These are phyloP conservation scores for Drosophila crucigera DNA, from an alignment of 2,888 invertebrate species.

Conservation along the genomic window DNA sequence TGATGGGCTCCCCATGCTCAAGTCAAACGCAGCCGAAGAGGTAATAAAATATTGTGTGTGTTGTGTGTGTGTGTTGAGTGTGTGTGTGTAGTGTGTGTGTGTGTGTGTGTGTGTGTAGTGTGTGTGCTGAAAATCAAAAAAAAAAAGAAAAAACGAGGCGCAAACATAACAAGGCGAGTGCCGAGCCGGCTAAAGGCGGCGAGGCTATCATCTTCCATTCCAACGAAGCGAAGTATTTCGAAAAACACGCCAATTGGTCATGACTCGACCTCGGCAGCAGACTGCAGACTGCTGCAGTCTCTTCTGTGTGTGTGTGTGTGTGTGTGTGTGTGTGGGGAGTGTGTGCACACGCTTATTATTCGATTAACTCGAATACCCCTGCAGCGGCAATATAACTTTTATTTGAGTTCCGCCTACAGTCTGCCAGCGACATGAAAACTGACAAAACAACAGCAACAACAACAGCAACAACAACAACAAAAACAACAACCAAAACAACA, in stretches of 20 bases:
- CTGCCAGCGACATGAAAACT: slow-evolving; percentile 35
- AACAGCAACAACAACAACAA: not conserved
- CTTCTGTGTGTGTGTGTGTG: slow-evolving; percentile 1
- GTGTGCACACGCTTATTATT: slow-evolving; percentile 68
- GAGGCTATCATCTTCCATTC: slow-evolving; percentile 74
- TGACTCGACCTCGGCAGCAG: slow-evolving; percentile 67
- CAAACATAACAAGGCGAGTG: slow-evolving; percentile 58
- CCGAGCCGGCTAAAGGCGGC: slow-evolving; percentile 25
- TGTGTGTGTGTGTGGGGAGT: slow-evolving; percentile 27
- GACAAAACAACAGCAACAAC: slow-evolving; percentile 23
- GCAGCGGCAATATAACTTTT: slow-evolving; percentile 81
- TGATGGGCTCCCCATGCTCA: slow-evolving; percentile 50
- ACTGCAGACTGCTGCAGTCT: not conserved
- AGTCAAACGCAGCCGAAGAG: slow-evolving; percentile 18
- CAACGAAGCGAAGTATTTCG: slow-evolving; percentile 65
- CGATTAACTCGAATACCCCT: slow-evolving; percentile 79
- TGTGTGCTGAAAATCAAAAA: slow-evolving; percentile 37
- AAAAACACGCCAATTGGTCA: slow-evolving; percentile 80
- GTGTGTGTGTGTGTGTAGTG: slow-evolving; percentile 13
- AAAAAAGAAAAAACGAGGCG: slow-evolving; percentile 38
- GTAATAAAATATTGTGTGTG: slow-evolving; percentile 52
- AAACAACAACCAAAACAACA: not conserved
- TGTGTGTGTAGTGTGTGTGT: not conserved
- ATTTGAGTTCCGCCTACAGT: slow-evolving; percentile 75
- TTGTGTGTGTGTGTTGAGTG: slow-evolving; percentile 8